Conservation (phyloP, 2,113 vertebrate genomes). For the Sebastes schlegelii region DNA sequence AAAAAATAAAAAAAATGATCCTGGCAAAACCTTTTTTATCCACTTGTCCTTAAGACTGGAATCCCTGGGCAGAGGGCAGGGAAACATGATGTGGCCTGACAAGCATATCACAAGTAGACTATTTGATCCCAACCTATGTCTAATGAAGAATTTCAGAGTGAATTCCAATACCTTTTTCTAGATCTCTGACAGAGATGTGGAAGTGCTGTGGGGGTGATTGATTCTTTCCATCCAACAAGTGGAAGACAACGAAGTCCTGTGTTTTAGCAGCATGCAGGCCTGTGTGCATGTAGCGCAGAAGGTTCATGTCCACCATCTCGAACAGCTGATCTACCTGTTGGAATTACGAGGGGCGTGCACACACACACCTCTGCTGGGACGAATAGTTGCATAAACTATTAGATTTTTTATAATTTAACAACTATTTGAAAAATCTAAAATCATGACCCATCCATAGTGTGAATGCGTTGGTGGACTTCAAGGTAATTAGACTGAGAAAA, state of each 20-base stretch:
- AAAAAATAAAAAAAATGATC: too few species aligned
- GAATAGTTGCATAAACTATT: too few species aligned
- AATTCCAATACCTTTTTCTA: slow-evolving; percentile 87
- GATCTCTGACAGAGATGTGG: slow-evolving; percentile 86
- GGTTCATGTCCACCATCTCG: slow-evolving; percentile 91
- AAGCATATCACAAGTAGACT: not conserved
- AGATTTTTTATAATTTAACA: too few species aligned
- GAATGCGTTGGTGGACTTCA: too few species aligned
- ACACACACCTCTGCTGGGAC: too few species aligned
- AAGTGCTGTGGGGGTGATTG: slow-evolving; percentile 88
- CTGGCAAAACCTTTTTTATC: too few species aligned
- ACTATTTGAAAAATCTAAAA: too few species aligned
- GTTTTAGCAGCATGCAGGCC: slow-evolving; percentile 72
- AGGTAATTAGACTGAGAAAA: too few species aligned
- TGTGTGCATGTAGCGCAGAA: slow-evolving; percentile 89
- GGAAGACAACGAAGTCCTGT: slow-evolving; percentile 90
- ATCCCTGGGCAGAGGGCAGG: not conserved
- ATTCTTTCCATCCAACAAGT: slow-evolving; percentile 90
- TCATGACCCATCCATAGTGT: too few species aligned
- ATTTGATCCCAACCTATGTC: not conserved
- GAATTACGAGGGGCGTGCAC: too few species aligned
- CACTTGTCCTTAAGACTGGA: too few species aligned
- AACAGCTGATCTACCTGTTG: too few species aligned
- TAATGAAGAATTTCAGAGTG: not conserved
- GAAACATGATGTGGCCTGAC: not conserved